Percentiles rank a stretch among this genome's conserved stretches.
Conservation (phyloP, 2,113 vertebrate genomes). For the Sylvia atricapilla region DNA sequence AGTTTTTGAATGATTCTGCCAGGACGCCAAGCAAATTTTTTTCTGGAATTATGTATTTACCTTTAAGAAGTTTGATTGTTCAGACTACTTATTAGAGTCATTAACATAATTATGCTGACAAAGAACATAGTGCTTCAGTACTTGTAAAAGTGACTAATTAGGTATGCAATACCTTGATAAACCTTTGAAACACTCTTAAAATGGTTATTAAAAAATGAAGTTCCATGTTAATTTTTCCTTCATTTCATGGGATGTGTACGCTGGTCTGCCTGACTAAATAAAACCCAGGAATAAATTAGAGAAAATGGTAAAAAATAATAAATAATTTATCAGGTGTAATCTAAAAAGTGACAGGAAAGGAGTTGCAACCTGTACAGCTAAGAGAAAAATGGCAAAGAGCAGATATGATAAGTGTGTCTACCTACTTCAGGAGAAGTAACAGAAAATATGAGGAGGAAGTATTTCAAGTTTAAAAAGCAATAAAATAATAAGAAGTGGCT, state of each 20-base stretch:
- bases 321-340: not conserved
- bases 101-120: conserved; percentile 30
- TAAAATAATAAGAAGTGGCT: not conserved
- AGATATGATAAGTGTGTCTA: not conserved
- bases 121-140: not conserved
- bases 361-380: not conserved
- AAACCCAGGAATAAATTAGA: not conserved
- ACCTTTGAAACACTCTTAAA: not conserved
- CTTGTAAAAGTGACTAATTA: conserved; percentile 11
- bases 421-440: not conserved
- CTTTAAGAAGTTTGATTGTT: conserved; percentile 24
- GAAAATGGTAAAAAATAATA: not conserved
- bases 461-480: not conserved
- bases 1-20: not conserved
- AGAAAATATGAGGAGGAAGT: not conserved
- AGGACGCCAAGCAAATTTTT: not conserved
- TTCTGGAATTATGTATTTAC: not conserved
- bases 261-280: not conserved
- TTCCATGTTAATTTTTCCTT: not conserved
- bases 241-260: not conserved
- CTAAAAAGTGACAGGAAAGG: not conserved
- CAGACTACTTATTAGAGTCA: not conserved
- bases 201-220: not conserved
- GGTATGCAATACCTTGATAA: not conserved
- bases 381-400: not conserved